Base-by-base conservation (phyloP, 2,113 vertebrate species). In the Scophthalmus maximus region DNA sequence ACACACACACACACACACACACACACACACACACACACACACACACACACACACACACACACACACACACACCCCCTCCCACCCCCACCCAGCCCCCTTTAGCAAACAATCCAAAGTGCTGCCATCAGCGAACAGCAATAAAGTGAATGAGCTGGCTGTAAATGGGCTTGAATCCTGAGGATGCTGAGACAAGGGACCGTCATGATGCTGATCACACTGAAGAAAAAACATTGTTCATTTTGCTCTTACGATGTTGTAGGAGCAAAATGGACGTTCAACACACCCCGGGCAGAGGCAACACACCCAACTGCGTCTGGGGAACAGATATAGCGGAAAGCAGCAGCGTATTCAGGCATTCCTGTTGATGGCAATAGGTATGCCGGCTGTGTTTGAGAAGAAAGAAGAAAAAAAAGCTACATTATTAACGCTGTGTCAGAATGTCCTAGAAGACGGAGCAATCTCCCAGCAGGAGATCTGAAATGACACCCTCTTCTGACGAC, bases 31-130 rank as follows among this genome's bases (percentile, higher is more conserved):
- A 17, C 18, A 7, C 42, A 46, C 59, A 68, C 49, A 30, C n/a
- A n/a, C n/a, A n/a, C n/a, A n/a, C 26, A 8, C 20, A 40, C 38
- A 12, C 49, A 51, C 69, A 40, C 52, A 46, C 14, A 14, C 26
- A 8, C 20, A 40, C 38, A 12, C 49, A 51, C 69, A 40, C 52
- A 46, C 14, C 17, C 42, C 42, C 18, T 18, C 18, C 18, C 42
- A 46, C 59, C 70, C 49, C 36, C n/a, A n/a, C n/a, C n/a, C n/a
- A n/a, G n/a, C n/a, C 57, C 58, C 40, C 57, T 52, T 67, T 22
- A 82, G 68, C 77, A 81, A 85, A 80, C 87, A 82, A 83, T 88
- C 82, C 76, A 89, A 82, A 87, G 89, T 88, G 87, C 82, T 86
- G 76, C 88, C 85, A 91, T 90, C 83, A 90, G 87, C 79, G 68